Base-by-base conservation (phyloP, 30 jellyfish, hydroid and myxozoan species). In the Turritopsis dohrnii region DNA sequence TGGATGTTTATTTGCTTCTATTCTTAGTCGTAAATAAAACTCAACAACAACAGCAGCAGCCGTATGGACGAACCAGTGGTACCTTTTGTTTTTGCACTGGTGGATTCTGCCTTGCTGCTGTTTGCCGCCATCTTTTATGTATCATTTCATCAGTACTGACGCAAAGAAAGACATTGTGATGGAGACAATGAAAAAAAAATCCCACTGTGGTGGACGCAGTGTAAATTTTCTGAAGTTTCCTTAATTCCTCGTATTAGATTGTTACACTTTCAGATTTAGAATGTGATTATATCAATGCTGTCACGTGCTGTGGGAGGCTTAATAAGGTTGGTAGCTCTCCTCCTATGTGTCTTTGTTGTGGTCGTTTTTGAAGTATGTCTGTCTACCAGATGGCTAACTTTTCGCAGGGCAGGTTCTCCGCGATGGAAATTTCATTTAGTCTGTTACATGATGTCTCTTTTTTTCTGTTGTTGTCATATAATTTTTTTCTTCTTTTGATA, bases 231-330 rank as follows among this genome's bases (percentile, higher is more conserved):
- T 8, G 22, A 22, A n/a, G 0, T 53, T 60, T 69, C 69, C 76
- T 31, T 69, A 21, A 30, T 9, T 52, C 18, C 18, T 83, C 23
- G 24, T 19, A 74, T 31, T 22, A 88, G 96, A 88, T 88, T n/a
- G 72, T 88, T 1, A 77, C 84, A 22, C 86, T 90, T 20, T 90
- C 97, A 74, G 97, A 90, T 29, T 52, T 85, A 31, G 97, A 90
- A 76, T 90, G 96, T 79, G 97, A 90, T 66, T 86, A 82, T 71
- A 77, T 90, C 18, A 90, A 90, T 90, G 94, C 97, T 5, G 81
- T 87, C 54, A 73, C 84, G 8, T 90, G 97, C 87, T 90, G 97
- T 87, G 81, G 83, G 21, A 60, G 94, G 54, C 79, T 90, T 5
- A 86, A 90, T 73, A 90, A 69, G 88, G 97, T 90, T 41, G 5